phyloP scores from a whole-genome alignment of 2,888 invertebrate species.

The Caenorhabditis afra region DNA sequence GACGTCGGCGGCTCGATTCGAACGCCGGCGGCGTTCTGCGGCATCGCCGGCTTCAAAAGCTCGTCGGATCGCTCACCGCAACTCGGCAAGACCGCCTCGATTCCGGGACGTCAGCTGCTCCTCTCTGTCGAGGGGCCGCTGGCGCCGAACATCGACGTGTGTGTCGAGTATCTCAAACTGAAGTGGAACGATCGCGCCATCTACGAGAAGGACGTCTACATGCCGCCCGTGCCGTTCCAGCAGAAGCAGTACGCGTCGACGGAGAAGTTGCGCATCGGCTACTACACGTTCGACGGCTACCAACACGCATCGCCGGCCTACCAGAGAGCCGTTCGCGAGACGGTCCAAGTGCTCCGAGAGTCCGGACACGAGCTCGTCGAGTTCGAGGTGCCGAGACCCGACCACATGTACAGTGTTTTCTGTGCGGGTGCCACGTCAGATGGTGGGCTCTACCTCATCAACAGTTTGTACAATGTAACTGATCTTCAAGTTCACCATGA shows the following conservation, averaged over 20 bases:
- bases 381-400: constrained; percentile 69
- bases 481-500: not conserved
- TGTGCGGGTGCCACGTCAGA: constrained; percentile 51
- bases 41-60: constrained; percentile 72
- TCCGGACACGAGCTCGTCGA: constrained; percentile 68
- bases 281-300: constrained; percentile 54
- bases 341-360: constrained; percentile 49
- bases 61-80: constrained; percentile 44
- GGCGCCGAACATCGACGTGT: constrained; percentile 42
- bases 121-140: constrained; percentile 50
- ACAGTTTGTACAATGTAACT: constrained; percentile 26
- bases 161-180: constrained; percentile 46
- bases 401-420: constrained; percentile 52
- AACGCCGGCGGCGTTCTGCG: constrained; percentile 82
- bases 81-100: constrained; percentile 48
- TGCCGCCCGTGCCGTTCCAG: constrained; percentile 55
- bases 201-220: constrained; percentile 44
- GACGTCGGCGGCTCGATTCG: constrained; percentile 83
- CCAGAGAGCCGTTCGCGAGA: constrained; percentile 50
- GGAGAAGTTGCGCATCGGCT: constrained; percentile 43
- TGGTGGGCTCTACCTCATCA: constrained; percentile 51
- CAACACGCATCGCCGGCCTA: constrained; percentile 46
- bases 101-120: constrained; percentile 58
- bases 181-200: constrained; percentile 46
- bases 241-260: constrained; percentile 17